These are phyloP conservation scores for Scomber japonicus DNA, from an alignment of 2,113 vertebrate genomes.

Conservation along the genomic window DNA sequence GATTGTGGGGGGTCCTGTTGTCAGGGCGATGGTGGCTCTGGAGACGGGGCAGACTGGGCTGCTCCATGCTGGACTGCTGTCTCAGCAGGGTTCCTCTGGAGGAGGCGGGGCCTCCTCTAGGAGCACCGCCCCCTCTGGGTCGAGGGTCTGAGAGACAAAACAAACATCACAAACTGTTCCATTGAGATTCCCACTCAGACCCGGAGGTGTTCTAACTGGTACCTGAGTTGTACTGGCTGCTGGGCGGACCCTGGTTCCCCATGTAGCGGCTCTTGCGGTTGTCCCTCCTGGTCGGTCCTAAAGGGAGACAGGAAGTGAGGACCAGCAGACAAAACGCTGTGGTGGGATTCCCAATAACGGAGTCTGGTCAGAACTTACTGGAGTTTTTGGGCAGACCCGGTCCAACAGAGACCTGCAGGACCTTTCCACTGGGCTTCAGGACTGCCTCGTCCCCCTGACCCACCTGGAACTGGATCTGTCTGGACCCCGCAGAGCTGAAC, in stretches of 20 bases:
- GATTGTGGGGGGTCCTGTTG: slow-evolving; percentile 4
- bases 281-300: slow-evolving; percentile 87
- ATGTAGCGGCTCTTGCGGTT: slow-evolving; percentile 84
- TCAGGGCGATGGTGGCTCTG: slow-evolving; percentile 62
- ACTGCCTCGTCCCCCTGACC: slow-evolving; percentile 80
- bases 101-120: slow-evolving; percentile 4
- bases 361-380: slow-evolving; percentile 71
- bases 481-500: slow-evolving; percentile 84
- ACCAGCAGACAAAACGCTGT: not conserved
- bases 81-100: slow-evolving; percentile 78
- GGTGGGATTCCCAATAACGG: too few species aligned
- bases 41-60: slow-evolving; percentile 85
- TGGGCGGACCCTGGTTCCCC: slow-evolving; percentile 20
- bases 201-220: not conserved
- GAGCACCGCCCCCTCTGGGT: slow-evolving; percentile 11
- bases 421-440: slow-evolving; percentile 84
- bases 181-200: not conserved
- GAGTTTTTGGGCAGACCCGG: slow-evolving; percentile 87
- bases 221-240: slow-evolving; percentile 64
- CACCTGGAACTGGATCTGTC: slow-evolving; percentile 87
- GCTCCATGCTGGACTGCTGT: slow-evolving; percentile 86
- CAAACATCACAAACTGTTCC: not conserved
- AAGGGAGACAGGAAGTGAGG: slow-evolving; percentile 2
- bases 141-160: slow-evolving; percentile 24
- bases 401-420: slow-evolving; percentile 83